Conservation (phyloP, 2,888 invertebrate genomes). For the Ceramica pisi region DNA sequence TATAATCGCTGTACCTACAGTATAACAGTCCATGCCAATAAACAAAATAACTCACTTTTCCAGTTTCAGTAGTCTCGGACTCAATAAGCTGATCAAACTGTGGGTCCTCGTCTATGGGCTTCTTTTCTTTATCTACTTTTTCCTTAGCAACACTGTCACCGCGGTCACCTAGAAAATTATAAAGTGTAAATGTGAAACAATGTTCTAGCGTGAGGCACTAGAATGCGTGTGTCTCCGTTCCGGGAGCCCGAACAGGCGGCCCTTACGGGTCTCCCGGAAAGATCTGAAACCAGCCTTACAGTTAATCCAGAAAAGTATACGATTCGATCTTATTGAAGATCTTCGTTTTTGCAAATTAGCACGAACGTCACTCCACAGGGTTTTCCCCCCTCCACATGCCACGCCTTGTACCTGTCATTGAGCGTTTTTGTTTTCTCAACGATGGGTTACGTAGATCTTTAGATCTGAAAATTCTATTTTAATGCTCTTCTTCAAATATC, state of each 20-base stretch:
- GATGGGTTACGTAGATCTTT: too few relatives aligned
- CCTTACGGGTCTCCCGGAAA: too few relatives aligned
- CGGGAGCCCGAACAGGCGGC: too few relatives aligned
- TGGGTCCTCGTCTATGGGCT: slow-evolving; percentile 65
- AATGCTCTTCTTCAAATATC: background rate
- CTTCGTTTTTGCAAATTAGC: background rate
- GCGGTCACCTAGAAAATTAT: slow-evolving; percentile 78
- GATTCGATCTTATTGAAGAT: background rate
- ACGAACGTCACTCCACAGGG: too few relatives aligned
- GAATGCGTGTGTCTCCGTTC: too few relatives aligned
- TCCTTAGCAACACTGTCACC: slow-evolving; percentile 74
- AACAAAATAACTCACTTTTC: slow-evolving; percentile 92
- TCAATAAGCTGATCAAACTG: slow-evolving; percentile 94
- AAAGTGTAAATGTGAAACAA: too few relatives aligned
- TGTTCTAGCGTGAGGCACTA: too few relatives aligned
- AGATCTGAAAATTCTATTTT: too few relatives aligned
- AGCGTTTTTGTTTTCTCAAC: too few relatives aligned
- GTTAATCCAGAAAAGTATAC: background rate
- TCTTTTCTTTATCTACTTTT: slow-evolving; percentile 42
- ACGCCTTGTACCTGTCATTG: too few relatives aligned
- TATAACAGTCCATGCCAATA: background rate
- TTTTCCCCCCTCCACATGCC: too few relatives aligned
- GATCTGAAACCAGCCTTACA: too few relatives aligned
- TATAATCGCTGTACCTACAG: background rate
- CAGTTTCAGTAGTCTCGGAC: slow-evolving; percentile 97